A percentile compares a stretch with the other conserved stretches of the same genome.
Conservation (phyloP, 2,113 vertebrate genomes). For the Carlito syrichta region DNA sequence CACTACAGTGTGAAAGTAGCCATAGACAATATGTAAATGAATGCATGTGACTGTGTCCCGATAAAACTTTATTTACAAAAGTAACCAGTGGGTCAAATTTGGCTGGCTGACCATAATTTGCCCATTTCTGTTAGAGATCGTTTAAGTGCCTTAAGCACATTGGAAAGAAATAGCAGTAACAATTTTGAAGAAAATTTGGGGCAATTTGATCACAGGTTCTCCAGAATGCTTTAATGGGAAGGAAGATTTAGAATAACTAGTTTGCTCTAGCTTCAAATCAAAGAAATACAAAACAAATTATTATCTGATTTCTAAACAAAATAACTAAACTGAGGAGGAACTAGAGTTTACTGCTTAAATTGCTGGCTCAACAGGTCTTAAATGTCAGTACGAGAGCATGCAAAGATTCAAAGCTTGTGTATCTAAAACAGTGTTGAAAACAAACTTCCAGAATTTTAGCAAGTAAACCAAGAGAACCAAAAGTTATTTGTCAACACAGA, state of each 20-base stretch:
- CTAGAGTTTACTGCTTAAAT: neutral
- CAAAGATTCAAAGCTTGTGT: neutral
- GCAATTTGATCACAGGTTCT: neutral
- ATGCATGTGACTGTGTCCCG: neutral
- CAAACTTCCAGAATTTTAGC: constrained; percentile 35
- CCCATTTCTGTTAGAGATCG: neutral
- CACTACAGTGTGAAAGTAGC: neutral
- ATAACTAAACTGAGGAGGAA: neutral
- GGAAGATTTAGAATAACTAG: neutral
- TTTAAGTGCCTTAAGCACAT: neutral
- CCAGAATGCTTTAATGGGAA: constrained; percentile 69
- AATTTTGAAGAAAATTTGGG: neutral
- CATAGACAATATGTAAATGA: neutral
- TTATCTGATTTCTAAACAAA: neutral
- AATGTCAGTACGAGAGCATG: neutral
- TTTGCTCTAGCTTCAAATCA: constrained; percentile 6
- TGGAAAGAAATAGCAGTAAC: neutral
- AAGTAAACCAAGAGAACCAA: constrained; percentile 10
- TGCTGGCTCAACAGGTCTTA: neutral
- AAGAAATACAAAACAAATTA: neutral
- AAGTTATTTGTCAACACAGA: constrained; percentile 18
- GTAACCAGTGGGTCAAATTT: neutral
- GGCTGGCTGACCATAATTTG: neutral
- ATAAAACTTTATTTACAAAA: constrained; percentile 54
- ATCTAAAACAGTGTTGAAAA: neutral